Base-by-base conservation (phyloP, 35 echinoderm and acorn worm species). In the Strongylocentrotus purpuratus region DNA sequence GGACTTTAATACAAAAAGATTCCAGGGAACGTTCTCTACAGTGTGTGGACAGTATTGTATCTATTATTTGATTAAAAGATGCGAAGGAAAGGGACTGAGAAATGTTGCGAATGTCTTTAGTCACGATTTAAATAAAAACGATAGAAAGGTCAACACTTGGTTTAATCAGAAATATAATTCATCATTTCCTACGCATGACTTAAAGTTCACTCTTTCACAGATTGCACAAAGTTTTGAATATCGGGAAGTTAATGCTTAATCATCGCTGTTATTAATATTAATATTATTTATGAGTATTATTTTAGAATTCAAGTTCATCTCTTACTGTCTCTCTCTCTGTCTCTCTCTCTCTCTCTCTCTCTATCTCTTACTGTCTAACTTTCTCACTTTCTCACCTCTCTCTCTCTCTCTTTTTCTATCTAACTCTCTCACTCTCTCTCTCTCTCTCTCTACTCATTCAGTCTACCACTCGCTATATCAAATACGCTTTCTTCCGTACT, bases 41-140 rank as follows among this genome's bases (percentile, higher is more conserved):
- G 94, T 96, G 25, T 96, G 96, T 71, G 93, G 93, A 46, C 96
- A 96, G 45, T 94, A 96, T 47, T 96, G 96, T 52, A 33, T 93
- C 48, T 96, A 88, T 48, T 96, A 86, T 96, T 89, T 91, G 46
- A 61, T 46, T 46, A 88, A 55, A 86, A 78, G 15, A 70, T 46
- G 17, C 89, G 93, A 47, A 94, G 96, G 87, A 48, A 94, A 93
- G 45, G 48, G 28, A 4, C 12, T 93, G 46, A 47, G 31, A 58
- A 14, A 47, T 46, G 48, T 93, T 93, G 91, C 48, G 32, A 58
- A 93, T 18, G 13, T 93, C n/a, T 93, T 58, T 58, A 45, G 91
- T 18, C 7, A 50, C 48, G 91, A 50, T 58, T 58, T 93, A 31
- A 20, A 50, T 93, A 4, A 22, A 93, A 93, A 93, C 48, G 91